phyloP scores from a whole-genome alignment of 2,113 vertebrate species.

The Dendrocopos noguchii region DNA sequence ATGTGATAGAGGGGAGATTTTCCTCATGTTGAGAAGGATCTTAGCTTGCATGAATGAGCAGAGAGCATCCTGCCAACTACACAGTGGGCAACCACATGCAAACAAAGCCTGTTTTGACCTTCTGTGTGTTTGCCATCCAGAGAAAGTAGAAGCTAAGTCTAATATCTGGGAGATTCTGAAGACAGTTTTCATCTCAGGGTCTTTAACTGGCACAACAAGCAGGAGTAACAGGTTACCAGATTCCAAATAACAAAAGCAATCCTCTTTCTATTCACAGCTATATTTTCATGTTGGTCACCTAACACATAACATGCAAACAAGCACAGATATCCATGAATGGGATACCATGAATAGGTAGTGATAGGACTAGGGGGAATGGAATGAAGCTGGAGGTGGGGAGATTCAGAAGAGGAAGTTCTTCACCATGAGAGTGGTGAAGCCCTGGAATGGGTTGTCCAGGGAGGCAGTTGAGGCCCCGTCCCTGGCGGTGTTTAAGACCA shows the following conservation, averaged over 20 bases:
- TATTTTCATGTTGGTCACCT: neutral
- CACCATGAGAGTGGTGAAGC: no score
- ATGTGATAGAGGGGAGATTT: neutral
- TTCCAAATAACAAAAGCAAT: neutral
- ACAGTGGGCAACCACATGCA: neutral
- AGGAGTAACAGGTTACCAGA: neutral
- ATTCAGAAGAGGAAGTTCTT: no score
- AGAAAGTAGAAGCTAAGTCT: neutral
- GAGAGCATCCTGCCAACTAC: neutral
- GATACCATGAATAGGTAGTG: no score
- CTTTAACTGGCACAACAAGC: neutral
- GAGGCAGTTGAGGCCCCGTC: no score
- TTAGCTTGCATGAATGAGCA: neutral
- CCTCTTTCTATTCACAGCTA: neutral
- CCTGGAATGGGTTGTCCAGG: no score
- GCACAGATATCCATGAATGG: neutral
- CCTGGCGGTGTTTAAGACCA: no score
- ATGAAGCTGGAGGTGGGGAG: no score
- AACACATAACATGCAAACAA: neutral
- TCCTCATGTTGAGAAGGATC: neutral
- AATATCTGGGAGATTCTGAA: neutral
- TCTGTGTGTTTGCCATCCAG: neutral
- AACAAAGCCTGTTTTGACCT: neutral
- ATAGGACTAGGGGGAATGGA: no score
- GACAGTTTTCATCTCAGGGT: neutral